These are phyloP conservation scores for Gila orcuttii DNA, from an alignment of 2,113 vertebrate species.

Conservation along the genomic window DNA sequence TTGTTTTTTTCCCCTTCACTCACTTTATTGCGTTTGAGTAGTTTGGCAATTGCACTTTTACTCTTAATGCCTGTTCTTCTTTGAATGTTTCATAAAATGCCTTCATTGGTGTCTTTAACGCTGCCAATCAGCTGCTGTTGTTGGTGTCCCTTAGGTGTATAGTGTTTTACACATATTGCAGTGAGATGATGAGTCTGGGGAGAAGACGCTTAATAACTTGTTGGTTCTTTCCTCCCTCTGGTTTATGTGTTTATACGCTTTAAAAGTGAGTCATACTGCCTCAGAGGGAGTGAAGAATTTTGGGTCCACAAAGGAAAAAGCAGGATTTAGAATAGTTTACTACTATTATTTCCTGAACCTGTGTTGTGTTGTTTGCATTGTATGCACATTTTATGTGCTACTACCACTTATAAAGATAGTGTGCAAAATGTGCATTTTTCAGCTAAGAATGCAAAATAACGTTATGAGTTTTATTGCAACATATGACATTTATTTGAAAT, in stretches of 20 bases:
- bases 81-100: slow-evolving; percentile 16
- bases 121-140: slow-evolving; percentile 31
- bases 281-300: not conserved
- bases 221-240: slow-evolving; percentile 34
- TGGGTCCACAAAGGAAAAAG: slow-evolving; percentile 1
- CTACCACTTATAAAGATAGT: too few relatives aligned
- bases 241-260: slow-evolving; percentile 14
- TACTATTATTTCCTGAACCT: not conserved
- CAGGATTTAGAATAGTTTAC: not conserved
- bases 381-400: too few relatives aligned
- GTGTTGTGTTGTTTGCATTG: too few relatives aligned
- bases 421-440: too few relatives aligned
- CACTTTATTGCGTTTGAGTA: slow-evolving; percentile 49
- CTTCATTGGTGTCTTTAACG: slow-evolving; percentile 39
- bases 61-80: slow-evolving; percentile 27
- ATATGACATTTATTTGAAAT: not conserved
- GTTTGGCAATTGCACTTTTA: slow-evolving; percentile 44
- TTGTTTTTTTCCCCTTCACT: slow-evolving; percentile 41
- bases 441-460: too few relatives aligned
- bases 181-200: slow-evolving; percentile 15
- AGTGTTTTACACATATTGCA: slow-evolving; percentile 9
- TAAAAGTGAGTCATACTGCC: slow-evolving; percentile 21
- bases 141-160: slow-evolving; percentile 2
- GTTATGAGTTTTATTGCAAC: too few relatives aligned
- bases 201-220: slow-evolving; percentile 23